Conservation (phyloP, 2,113 vertebrate species). For the Eleginops maclovinus region DNA sequence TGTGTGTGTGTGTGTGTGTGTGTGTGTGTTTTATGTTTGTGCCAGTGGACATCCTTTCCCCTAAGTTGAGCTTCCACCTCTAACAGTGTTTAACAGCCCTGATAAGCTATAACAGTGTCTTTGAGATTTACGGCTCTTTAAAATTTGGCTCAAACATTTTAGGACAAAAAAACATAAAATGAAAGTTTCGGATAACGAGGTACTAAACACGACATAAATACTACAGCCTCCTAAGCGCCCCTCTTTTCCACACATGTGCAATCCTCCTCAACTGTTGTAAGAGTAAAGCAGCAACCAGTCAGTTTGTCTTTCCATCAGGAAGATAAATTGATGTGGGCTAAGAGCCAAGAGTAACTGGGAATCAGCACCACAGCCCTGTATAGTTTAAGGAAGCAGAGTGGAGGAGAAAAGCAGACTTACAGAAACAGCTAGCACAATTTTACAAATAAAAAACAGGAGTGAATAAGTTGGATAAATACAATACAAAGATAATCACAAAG, state of each 20-base stretch:
- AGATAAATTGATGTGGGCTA: slow-evolving; percentile 66
- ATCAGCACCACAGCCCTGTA: slow-evolving; percentile 14
- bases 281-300: slow-evolving; percentile 29
- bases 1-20: background rate
- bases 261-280: background rate
- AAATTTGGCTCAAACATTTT: slow-evolving; percentile 46
- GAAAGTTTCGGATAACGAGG: slow-evolving; percentile 38
- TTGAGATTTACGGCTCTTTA: slow-evolving; percentile 51
- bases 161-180: slow-evolving; percentile 53
- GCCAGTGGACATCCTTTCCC: slow-evolving; percentile 23
- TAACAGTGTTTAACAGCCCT: slow-evolving; percentile 40
- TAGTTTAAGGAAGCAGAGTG: slow-evolving; percentile 34
- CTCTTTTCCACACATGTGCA: background rate
- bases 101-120: slow-evolving; percentile 50
- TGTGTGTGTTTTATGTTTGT: slow-evolving; percentile 12
- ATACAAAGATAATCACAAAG: background rate
- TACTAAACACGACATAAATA: slow-evolving; percentile 53
- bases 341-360: slow-evolving; percentile 48
- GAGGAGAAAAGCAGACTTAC: background rate
- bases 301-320: slow-evolving; percentile 56
- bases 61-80: slow-evolving; percentile 17
- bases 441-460: slow-evolving; percentile 13
- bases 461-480: slow-evolving; percentile 29
- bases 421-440: slow-evolving; percentile 11
- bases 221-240: slow-evolving; percentile 14